Evolutionary conservation across 2,888 invertebrate species (phyloP).

Genomic region (Leptinotarsa juncta): DNA sequence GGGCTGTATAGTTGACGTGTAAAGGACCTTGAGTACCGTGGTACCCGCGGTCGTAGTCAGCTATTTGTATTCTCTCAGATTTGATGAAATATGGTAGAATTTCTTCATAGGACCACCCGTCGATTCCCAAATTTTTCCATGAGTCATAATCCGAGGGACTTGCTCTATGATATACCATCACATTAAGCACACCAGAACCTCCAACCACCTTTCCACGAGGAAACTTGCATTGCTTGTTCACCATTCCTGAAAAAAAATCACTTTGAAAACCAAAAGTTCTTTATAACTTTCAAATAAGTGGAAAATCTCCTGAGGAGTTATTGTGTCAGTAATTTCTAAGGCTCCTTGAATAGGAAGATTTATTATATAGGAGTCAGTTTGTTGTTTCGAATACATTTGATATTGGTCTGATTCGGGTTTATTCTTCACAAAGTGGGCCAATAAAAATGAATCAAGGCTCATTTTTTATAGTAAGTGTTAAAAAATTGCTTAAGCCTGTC

Average conservation of each 20-base stretch:
- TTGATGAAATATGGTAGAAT: conserved; percentile 81
- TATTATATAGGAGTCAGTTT: no score
- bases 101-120: conserved; percentile 77
- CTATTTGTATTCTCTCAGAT: conserved; percentile 69
- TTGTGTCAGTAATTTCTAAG: no score
- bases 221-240: conserved; percentile 57
- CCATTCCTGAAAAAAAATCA: conserved; percentile 49
- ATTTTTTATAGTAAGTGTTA: no score
- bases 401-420: no score
- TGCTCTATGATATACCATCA: conserved; percentile 81
- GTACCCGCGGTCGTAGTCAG: conserved; percentile 25
- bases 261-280: no score
- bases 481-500: no score
- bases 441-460: no score
- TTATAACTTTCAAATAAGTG: no score
- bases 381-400: no score
- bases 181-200: conserved; percentile 81
- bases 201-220: conserved; percentile 80
- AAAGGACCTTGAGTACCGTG: conserved; percentile 68
- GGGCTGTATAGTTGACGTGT: conserved; percentile 52
- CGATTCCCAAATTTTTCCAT: conserved; percentile 77
- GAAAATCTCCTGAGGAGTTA: no score
- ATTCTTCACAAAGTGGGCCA: no score
- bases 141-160: conserved; percentile 74
- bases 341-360: no score